These are phyloP conservation scores for Sarcoramphus papa DNA, from an alignment of 2,797 vertebrate species.

Conservation along the genomic window DNA sequence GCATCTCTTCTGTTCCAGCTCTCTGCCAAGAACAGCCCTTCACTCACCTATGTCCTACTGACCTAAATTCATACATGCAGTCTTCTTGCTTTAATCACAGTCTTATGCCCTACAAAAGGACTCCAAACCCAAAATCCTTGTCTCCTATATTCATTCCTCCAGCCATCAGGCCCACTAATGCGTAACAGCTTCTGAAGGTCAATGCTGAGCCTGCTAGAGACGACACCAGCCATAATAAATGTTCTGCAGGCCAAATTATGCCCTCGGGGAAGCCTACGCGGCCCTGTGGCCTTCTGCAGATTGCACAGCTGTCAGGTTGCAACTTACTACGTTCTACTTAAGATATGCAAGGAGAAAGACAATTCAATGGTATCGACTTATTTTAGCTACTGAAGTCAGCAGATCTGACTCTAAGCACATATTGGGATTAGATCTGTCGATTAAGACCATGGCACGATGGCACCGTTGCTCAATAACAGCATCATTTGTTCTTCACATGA, in stretches of 20 bases:
- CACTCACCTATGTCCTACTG: neutral
- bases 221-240: neutral
- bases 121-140: neutral
- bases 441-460: neutral
- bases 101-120: neutral
- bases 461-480: neutral
- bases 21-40: neutral
- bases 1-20: neutral
- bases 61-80: neutral
- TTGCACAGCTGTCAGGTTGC: constrained; percentile 12
- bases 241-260: neutral
- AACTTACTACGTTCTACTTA: neutral
- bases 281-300: neutral
- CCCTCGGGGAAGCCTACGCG: neutral
- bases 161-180: neutral
- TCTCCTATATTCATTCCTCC: neutral
- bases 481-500: neutral
- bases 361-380: constrained; percentile 41
- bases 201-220: neutral
- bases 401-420: neutral
- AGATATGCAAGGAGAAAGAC: constrained; percentile 6
- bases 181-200: neutral
- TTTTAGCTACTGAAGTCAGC: constrained; percentile 32
- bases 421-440: neutral
- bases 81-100: neutral